Evolutionary conservation across 2,113 vertebrate genomes (phyloP).

Genomic region (Paracyprichromis sp.): DNA sequence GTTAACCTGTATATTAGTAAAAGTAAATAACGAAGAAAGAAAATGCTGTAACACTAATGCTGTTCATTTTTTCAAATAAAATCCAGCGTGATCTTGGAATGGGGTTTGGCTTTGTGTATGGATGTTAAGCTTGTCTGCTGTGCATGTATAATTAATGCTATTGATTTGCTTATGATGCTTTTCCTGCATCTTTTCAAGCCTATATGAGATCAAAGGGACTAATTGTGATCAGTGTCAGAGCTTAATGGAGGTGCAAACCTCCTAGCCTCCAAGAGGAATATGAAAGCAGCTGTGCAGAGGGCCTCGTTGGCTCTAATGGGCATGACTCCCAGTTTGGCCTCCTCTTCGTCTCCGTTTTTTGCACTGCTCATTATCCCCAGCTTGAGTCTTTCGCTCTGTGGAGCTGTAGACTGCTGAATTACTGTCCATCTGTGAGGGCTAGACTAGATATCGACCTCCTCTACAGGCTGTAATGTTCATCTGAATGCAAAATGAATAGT

Average conservation of each 20-base stretch:
- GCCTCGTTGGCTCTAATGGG: conserved; percentile 52
- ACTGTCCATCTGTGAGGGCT: conserved; percentile 66
- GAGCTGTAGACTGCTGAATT: conserved; percentile 44
- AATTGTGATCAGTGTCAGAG: conserved; percentile 72
- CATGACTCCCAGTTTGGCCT: conserved; percentile 41
- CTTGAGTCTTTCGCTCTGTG: conserved; percentile 29
- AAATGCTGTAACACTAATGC: background rate
- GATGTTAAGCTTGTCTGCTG: conserved; percentile 27
- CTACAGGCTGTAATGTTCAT: conserved; percentile 48
- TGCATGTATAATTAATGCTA: conserved; percentile 65
- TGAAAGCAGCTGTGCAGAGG: conserved; percentile 62
- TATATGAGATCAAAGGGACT: conserved; percentile 58
- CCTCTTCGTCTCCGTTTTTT: conserved; percentile 1
- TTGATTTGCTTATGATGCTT: conserved; percentile 64
- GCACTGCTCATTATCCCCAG: conserved; percentile 57
- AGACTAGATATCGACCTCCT: conserved; percentile 34
- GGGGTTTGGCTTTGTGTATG: conserved; percentile 9
- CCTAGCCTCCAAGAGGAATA: conserved; percentile 34
- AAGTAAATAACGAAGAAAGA: background rate
- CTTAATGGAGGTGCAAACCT: conserved; percentile 64
- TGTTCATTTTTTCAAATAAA: background rate
- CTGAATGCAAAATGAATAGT: conserved; percentile 47
- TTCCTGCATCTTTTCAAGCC: conserved; percentile 23
- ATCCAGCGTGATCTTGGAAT: background rate
- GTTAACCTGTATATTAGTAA: background rate